These are phyloP conservation scores for Ptychobarbus kaznakovi DNA, from an alignment of 2,797 vertebrate genomes.

Conservation along the genomic window DNA sequence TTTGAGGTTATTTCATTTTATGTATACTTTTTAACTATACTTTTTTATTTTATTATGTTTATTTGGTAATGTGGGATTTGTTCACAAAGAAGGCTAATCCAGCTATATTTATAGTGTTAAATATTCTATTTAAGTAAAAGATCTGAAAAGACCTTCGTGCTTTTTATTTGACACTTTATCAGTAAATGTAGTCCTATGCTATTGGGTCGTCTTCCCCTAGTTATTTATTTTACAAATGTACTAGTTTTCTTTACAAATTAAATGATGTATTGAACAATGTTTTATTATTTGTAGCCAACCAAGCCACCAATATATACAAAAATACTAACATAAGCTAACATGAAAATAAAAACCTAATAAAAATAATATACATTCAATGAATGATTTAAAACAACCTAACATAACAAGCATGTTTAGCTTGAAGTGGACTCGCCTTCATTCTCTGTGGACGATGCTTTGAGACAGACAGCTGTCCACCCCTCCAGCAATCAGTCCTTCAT, in stretches of 20 bases:
- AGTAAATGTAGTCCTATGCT: no score
- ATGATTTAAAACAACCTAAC: not conserved
- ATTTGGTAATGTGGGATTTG: no score
- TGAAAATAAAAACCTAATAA: not conserved
- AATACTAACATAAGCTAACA: not conserved
- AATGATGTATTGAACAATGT: not conserved
- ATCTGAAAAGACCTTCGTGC: no score
- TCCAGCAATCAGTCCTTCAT: not conserved
- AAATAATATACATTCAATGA: not conserved
- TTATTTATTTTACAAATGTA: not conserved
- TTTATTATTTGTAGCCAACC: not conserved
- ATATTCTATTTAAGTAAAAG: no score
- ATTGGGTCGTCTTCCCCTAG: not conserved
- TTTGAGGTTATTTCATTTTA: no score
- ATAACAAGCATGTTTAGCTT: not conserved
- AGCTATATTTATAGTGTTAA: no score
- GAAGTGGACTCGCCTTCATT: not conserved
- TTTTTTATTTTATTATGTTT: no score
- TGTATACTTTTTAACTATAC: no score
- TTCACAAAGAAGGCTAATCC: no score
- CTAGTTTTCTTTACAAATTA: not conserved
- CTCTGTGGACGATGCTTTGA: not conserved
- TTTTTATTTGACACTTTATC: no score
- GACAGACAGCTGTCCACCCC: not conserved
- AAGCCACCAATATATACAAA: not conserved